Percentiles rank a stretch among this genome's conserved stretches.
Evolutionary conservation across 2,113 vertebrate species (phyloP).

Genomic region (Dinomys branickii): DNA sequence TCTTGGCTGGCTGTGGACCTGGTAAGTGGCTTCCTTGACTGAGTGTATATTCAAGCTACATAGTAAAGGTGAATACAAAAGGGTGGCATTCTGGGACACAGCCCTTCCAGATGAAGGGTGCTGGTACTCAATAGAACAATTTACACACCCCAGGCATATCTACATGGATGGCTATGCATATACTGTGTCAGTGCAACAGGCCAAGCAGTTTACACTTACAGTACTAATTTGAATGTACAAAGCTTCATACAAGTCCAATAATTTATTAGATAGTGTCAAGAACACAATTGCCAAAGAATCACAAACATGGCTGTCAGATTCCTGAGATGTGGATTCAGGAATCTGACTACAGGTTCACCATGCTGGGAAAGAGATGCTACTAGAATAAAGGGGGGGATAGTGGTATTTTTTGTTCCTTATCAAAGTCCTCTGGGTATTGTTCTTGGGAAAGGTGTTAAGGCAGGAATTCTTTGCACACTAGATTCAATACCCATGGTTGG

Average conservation of each 20-base stretch:
- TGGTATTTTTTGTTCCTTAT: not conserved
- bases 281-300: not conserved
- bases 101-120: not conserved
- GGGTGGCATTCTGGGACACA: not conserved
- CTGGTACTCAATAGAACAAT: too few species aligned
- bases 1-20: not conserved
- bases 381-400: not conserved
- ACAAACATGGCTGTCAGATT: not conserved
- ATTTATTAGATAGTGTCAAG: not conserved
- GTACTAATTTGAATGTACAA: constrained; percentile 40
- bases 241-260: not conserved
- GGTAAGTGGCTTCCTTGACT: not conserved
- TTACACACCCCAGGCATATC: not conserved
- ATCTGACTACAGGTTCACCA: not conserved
- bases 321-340: constrained; percentile 9
- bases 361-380: not conserved
- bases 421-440: not conserved
- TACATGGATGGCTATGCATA: not conserved
- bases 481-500: not conserved
- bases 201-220: not conserved
- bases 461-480: not conserved
- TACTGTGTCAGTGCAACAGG: not conserved
- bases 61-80: not conserved
- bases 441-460: constrained; percentile 13
- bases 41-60: not conserved